phyloP scores from a whole-genome alignment of 2,113 vertebrate species.

The Archilochus colubris region DNA sequence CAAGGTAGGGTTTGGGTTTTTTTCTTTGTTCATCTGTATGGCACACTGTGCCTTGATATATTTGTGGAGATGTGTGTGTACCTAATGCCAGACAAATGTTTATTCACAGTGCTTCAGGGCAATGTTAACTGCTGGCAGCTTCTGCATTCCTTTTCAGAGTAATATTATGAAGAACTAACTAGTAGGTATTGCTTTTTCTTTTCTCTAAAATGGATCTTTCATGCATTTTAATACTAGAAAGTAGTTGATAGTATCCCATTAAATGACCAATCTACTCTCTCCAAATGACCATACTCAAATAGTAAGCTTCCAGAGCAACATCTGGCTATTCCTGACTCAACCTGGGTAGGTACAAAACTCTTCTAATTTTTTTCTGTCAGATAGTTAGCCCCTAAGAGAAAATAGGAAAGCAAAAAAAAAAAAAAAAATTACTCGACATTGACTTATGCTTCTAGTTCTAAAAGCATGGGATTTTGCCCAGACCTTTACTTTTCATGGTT shows the following conservation, averaged over 20 bases:
- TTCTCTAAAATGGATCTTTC: not conserved
- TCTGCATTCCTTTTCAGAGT: slow-evolving; percentile 18
- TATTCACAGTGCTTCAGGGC: slow-evolving; percentile 46
- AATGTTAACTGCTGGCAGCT: slow-evolving; percentile 47
- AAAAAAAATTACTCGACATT: not conserved
- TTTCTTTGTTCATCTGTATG: not conserved
- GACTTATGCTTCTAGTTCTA: slow-evolving; percentile 21
- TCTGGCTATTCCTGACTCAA: slow-evolving; percentile 2
- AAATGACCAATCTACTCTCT: not conserved
- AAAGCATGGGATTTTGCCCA: slow-evolving; percentile 36
- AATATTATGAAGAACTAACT: slow-evolving; percentile 6
- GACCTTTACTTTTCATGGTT: slow-evolving; percentile 30
- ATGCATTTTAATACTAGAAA: not conserved
- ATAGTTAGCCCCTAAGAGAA: not conserved
- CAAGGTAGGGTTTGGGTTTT: not conserved
- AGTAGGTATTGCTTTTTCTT: not conserved
- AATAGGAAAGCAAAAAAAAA: slow-evolving; percentile 19
- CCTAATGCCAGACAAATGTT: slow-evolving; percentile 41
- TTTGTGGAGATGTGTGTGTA: not conserved
- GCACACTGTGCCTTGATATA: slow-evolving; percentile 47
- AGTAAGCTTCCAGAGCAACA: not conserved
- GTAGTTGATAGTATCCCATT: not conserved
- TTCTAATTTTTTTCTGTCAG: not conserved
- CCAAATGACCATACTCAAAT: not conserved
- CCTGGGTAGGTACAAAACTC: not conserved